Percentiles rank a stretch among this genome's conserved stretches.
Conservation (phyloP, 2,888 invertebrate genomes). For the Phalera bucephala region DNA sequence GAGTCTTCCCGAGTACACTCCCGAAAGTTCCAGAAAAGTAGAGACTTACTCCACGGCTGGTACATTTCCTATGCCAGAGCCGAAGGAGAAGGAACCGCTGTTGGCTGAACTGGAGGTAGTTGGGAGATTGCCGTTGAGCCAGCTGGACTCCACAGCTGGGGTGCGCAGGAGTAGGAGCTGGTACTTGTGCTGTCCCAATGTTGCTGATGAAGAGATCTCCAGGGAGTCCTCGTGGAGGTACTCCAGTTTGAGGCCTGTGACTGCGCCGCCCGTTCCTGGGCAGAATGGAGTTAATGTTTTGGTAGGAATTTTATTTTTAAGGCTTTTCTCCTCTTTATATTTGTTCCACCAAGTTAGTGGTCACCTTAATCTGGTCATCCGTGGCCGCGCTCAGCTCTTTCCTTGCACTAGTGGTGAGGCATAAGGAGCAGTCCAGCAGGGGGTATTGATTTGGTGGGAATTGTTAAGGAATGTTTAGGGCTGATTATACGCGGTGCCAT, state of each 20-base stretch:
- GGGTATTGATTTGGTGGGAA: no score
- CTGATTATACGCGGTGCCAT: no score
- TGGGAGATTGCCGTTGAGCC: constrained; percentile 62
- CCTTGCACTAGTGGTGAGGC: no score
- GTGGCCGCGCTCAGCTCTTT: no score
- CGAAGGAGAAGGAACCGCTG: constrained; percentile 70
- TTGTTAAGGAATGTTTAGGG: no score
- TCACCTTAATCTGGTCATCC: no score
- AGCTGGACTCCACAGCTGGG: constrained; percentile 56
- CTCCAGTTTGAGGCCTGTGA: constrained; percentile 69
- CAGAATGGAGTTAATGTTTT: constrained; percentile 47
- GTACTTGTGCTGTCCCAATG: constrained; percentile 82
- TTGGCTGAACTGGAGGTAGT: constrained; percentile 70
- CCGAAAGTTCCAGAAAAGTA: constrained; percentile 48
- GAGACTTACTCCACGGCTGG: constrained; percentile 78
- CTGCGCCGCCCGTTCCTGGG: constrained; percentile 59
- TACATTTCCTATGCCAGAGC: constrained; percentile 75
- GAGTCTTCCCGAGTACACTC: constrained; percentile 62
- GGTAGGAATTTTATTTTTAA: constrained; percentile 39
- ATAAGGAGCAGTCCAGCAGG: no score
- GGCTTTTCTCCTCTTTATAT: background rate
- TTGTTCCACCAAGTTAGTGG: no score
- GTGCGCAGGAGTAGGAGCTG: constrained; percentile 83
- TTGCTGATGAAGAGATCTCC: constrained; percentile 67
- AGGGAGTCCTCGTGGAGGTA: constrained; percentile 73